Conservation (phyloP, 2,113 vertebrate species). For the Aspidoscelis tigris region DNA sequence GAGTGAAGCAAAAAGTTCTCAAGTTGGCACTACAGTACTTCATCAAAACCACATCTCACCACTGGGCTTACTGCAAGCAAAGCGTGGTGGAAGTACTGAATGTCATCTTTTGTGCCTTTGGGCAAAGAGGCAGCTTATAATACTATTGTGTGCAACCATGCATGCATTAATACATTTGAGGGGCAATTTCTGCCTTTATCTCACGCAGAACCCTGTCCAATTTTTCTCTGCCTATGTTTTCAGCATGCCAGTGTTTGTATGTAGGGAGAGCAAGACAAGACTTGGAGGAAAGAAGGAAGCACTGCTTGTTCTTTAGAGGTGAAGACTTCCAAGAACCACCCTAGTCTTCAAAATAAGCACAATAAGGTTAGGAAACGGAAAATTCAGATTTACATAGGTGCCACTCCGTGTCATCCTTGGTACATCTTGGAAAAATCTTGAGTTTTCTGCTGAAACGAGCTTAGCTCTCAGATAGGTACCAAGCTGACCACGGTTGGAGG, state of each 20-base stretch:
- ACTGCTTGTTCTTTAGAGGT: background rate
- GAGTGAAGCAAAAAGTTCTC: background rate
- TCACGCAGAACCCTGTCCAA: too few species aligned
- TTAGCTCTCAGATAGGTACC: rapidly evolving
- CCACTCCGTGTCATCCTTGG: background rate
- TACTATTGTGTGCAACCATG: too few species aligned
- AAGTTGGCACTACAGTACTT: background rate
- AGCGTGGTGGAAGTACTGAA: background rate
- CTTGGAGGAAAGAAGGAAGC: background rate
- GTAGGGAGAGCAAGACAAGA: background rate
- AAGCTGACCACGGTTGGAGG: rapidly evolving
- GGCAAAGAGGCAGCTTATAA: background rate
- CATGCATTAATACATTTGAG: background rate
- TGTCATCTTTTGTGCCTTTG: background rate
- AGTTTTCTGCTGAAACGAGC: background rate
- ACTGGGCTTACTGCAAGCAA: background rate
- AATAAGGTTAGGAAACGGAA: background rate
- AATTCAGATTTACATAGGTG: background rate
- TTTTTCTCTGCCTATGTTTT: background rate
- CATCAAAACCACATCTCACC: background rate
- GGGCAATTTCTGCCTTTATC: background rate
- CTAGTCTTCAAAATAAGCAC: background rate
- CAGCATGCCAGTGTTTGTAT: background rate
- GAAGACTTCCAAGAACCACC: background rate
- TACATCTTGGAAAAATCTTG: background rate